Base-by-base conservation (phyloP, 2,888 invertebrate species). In the Archaeoteleia sp. region DNA sequence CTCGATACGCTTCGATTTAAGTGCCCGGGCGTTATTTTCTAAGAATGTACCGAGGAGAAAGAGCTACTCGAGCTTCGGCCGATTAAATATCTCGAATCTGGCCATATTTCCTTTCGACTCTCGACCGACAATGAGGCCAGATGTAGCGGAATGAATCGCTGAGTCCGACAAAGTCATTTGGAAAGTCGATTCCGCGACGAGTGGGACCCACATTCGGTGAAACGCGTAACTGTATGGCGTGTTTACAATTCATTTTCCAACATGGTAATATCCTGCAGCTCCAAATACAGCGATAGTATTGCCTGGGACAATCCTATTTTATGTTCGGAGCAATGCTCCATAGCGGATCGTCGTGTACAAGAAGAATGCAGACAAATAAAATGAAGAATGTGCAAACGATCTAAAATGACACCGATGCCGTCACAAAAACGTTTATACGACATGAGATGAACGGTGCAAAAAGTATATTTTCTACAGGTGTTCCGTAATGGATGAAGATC, bases 1-100 rank as follows among this genome's bases (percentile, higher is more conserved):
- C 49, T 66, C 54, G 60, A 66, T 66, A 54, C 60, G 58, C 60
- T 67, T 61, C 67, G 35, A 63, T 68, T 63, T 62, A 62, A 68
- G 67, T 63, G 60, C 62, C 40, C 29, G 39, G 51, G 49, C 49
- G 60, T 62, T 62, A 63, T 62, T 60, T 49, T 25, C 35, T 14
- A 45, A 55, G 58, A 58, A 67, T 62, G 67, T 51, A 53, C 51
- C 62, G 57, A 29, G 42, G n/a, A 20, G 46, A 54, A 67, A 40
- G 51, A 40, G 40, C 58, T 37, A 61, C 62, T 63, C 29, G 48
- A 58, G 53, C 46, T 62, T 46, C 48, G 48, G 46, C 51, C 58
- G 68, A 61, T 69, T 65, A 61, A 65, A 65, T 51, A 55, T 55
- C 55, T 61, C 12, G 48, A 39, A 60, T 55, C 40, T 20, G 49